Evolutionary conservation across 2,888 invertebrate genomes (phyloP).

Genomic region (Lypha dubia): DNA sequence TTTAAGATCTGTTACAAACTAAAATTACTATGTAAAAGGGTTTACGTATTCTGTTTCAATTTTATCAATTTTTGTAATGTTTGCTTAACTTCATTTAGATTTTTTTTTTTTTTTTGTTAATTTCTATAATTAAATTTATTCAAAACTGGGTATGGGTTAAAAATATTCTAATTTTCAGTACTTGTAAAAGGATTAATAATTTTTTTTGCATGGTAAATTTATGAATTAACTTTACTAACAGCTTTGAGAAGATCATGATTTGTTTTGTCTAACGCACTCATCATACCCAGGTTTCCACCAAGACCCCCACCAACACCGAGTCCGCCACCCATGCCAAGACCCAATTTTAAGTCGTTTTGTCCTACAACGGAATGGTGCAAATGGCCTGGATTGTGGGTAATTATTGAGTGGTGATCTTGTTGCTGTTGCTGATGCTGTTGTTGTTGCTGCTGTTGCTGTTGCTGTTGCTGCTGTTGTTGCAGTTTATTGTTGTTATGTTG

Average conservation of each 20-base stretch:
- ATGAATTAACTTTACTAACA: constrained; percentile 84
- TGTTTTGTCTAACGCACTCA: constrained; percentile 83
- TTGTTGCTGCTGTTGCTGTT: constrained; percentile 79
- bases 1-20: constrained; percentile 73
- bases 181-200: constrained; percentile 33
- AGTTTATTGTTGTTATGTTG: constrained; percentile 88
- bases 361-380: constrained; percentile 83
- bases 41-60: constrained; percentile 80
- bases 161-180: constrained; percentile 66
- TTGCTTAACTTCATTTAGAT: constrained; percentile 49
- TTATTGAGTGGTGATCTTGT: constrained; percentile 82
- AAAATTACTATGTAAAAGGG: constrained; percentile 81
- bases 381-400: constrained; percentile 83
- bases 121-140: constrained; percentile 21
- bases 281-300: constrained; percentile 83
- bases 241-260: constrained; percentile 83
- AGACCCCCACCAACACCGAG: constrained; percentile 80
- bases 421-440: constrained; percentile 79
- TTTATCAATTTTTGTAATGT: constrained; percentile 57
- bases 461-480: constrained; percentile 81
- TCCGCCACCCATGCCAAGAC: constrained; percentile 83
- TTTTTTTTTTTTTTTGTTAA: constrained; percentile 17
- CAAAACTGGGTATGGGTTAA: constrained; percentile 8
- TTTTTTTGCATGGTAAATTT: constrained; percentile 76
- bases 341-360: constrained; percentile 83